Evolutionary conservation across 2,113 vertebrate genomes (phyloP).

Genomic region (Neotragus pygmaeus): DNA sequence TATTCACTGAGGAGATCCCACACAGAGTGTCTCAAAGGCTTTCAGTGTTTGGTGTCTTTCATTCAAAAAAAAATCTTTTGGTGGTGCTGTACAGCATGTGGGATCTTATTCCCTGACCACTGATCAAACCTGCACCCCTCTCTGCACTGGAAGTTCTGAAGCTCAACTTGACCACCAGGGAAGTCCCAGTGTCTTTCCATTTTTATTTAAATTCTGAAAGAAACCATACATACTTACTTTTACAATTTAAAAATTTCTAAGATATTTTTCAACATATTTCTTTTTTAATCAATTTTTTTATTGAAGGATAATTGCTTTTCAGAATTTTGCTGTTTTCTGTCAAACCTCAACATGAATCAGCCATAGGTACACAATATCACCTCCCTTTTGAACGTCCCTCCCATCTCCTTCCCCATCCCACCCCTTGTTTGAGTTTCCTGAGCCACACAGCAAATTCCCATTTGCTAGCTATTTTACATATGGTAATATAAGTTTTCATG

Average conservation of each 20-base stretch:
- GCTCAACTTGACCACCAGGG: neutral
- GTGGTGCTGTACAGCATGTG: neutral
- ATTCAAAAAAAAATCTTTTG: neutral
- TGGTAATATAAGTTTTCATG: neutral
- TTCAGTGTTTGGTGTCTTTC: neutral
- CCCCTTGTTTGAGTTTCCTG: neutral
- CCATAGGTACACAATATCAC: neutral
- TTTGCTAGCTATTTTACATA: neutral
- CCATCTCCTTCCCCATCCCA: neutral
- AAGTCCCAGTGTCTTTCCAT: neutral
- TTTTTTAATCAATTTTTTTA: neutral
- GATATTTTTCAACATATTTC: neutral
- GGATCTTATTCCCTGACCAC: neutral
- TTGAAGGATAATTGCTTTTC: neutral
- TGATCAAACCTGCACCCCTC: neutral
- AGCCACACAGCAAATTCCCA: neutral
- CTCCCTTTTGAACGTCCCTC: neutral
- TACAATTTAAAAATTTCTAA: conserved; percentile 1
- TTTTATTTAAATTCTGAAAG: conserved; percentile 26
- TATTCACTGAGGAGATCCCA: neutral
- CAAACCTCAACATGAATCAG: neutral
- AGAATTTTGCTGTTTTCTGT: neutral
- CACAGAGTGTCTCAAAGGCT: neutral
- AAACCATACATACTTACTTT: neutral
- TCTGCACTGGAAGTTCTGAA: neutral